These are phyloP conservation scores for Metellina segmentata DNA, from an alignment of 2,888 invertebrate species.

Conservation along the genomic window DNA sequence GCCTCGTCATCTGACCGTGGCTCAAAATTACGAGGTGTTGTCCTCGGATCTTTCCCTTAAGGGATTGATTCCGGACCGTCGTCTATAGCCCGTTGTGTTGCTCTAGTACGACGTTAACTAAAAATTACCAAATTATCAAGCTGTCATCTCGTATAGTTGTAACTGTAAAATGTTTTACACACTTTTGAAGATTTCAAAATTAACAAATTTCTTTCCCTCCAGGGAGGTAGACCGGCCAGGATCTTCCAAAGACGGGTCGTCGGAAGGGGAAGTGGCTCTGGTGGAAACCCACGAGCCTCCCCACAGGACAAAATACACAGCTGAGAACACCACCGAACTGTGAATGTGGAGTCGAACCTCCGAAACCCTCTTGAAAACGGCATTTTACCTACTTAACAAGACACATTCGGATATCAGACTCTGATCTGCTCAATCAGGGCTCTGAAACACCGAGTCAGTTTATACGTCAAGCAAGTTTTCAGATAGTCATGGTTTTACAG, in stretches of 20 bases:
- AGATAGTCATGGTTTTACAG: too few relatives aligned
- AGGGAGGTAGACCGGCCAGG: conserved; percentile 54
- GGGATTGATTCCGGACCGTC: too few relatives aligned
- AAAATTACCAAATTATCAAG: too few relatives aligned
- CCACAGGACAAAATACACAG: conserved; percentile 62
- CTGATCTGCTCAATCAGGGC: neutral
- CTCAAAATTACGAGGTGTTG: too few relatives aligned
- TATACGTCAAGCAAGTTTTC: too few relatives aligned
- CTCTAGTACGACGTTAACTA: too few relatives aligned
- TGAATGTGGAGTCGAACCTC: neutral
- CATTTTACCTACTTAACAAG: conserved; percentile 39
- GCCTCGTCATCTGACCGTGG: too few relatives aligned
- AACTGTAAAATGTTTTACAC: too few relatives aligned
- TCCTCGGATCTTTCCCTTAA: too few relatives aligned
- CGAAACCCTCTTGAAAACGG: neutral
- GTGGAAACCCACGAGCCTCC: conserved; percentile 73
- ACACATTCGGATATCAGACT: neutral
- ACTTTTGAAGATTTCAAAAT: too few relatives aligned
- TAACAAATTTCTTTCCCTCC: neutral
- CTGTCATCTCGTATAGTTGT: too few relatives aligned
- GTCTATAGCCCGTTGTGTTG: too few relatives aligned
- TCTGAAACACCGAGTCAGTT: neutral
- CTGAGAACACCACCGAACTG: conserved; percentile 71
- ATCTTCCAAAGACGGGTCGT: conserved; percentile 32
- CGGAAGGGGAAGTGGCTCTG: conserved; percentile 63